phyloP scores from a whole-genome alignment of 2,113 vertebrate species.

The Leptocoma aspasia region DNA sequence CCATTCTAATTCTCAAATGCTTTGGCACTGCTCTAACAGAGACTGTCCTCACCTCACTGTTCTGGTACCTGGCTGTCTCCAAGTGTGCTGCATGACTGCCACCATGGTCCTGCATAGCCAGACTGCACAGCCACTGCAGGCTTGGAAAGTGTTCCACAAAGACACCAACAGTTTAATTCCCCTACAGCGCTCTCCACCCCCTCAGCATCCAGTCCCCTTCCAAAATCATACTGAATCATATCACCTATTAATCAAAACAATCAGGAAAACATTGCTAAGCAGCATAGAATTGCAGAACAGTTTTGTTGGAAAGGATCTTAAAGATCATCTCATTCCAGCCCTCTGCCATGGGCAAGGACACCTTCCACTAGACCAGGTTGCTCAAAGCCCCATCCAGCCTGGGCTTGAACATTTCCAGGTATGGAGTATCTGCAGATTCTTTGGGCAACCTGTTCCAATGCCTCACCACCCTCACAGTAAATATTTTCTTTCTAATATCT shows the following conservation, averaged over 20 bases:
- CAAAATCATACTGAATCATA: fast-evolving
- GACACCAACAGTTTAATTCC: not conserved
- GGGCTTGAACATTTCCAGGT: not conserved
- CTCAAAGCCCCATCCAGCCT: not conserved
- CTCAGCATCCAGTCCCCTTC: not conserved
- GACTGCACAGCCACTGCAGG: not conserved
- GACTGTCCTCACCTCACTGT: not conserved
- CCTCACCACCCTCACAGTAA: not conserved
- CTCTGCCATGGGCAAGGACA: not conserved
- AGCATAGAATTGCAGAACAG: not conserved
- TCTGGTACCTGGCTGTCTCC: not conserved
- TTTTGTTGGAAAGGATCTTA: not conserved
- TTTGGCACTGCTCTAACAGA: not conserved
- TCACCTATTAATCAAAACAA: not conserved
- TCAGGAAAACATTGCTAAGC: not conserved
- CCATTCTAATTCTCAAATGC: not conserved
- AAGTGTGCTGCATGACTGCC: fast-evolving
- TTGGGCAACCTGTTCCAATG: not conserved
- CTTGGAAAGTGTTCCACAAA: not conserved
- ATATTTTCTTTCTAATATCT: not conserved
- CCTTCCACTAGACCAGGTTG: too few species aligned
- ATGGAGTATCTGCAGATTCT: not conserved
- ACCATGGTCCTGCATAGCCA: not conserved
- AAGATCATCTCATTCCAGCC: not conserved
- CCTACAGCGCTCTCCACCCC: fast-evolving